These are phyloP conservation scores for Paramormyrops kingsleyae DNA, from an alignment of 2,113 vertebrate species.

Conservation along the genomic window DNA sequence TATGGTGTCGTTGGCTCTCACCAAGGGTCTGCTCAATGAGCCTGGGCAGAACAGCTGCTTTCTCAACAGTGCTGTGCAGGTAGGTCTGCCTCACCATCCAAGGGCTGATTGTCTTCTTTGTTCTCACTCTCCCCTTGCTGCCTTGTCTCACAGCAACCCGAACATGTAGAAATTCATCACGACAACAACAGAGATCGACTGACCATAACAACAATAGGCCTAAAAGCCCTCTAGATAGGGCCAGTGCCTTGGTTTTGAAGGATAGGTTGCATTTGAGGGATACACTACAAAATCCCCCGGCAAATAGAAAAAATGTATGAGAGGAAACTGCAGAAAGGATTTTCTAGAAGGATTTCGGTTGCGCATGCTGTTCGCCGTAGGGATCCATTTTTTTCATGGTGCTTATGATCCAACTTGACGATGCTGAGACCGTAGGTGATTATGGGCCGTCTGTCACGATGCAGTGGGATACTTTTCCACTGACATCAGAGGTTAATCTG, in stretches of 20 bases:
- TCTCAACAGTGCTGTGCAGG: conserved; percentile 98
- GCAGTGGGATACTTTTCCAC: not conserved
- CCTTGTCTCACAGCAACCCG: not conserved
- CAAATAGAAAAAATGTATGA: not conserved
- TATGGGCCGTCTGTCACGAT: not conserved
- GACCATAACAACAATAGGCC: not conserved
- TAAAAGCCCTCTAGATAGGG: not conserved
- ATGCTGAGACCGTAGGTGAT: not conserved
- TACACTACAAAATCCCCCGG: not conserved
- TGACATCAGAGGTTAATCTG: not conserved
- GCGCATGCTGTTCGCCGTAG: not conserved
- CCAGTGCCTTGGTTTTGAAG: not conserved
- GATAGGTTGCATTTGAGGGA: too few relatives aligned
- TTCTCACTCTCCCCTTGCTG: not conserved
- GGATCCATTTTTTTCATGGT: not conserved
- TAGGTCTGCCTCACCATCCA: conserved; percentile 41
- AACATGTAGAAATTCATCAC: not conserved
- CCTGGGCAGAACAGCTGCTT: conserved; percentile 98
- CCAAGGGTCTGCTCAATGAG: conserved; percentile 91
- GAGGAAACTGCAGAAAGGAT: not conserved
- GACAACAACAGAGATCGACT: not conserved
- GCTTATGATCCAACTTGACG: not conserved
- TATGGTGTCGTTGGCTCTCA: conserved; percentile 87
- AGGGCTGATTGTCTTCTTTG: not conserved
- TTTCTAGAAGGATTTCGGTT: not conserved